A percentile compares a stretch with the other conserved stretches of the same genome.
These are phyloP conservation scores for Aphelocoma coerulescens DNA, from an alignment of 2,113 vertebrate species.

Conservation along the genomic window DNA sequence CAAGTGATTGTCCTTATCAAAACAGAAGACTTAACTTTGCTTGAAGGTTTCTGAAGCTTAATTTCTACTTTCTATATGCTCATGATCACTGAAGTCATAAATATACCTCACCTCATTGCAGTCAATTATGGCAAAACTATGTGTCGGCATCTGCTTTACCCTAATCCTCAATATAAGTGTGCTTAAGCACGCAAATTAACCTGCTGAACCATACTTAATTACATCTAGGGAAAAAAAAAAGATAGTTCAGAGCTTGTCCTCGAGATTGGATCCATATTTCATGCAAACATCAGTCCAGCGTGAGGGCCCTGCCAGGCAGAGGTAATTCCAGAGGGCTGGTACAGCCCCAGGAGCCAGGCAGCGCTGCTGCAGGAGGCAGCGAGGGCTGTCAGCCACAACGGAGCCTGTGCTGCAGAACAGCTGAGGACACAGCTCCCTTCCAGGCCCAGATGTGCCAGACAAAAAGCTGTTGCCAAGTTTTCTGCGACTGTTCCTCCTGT, in stretches of 20 bases:
- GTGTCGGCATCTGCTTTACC: not conserved
- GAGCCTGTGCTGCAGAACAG: not conserved
- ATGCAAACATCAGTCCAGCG: fast-evolving
- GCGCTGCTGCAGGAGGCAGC: not conserved
- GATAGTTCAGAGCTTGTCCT: not conserved
- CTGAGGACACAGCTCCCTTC: not conserved
- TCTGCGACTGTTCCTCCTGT: not conserved
- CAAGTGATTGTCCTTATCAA: not conserved
- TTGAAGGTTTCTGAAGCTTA: not conserved
- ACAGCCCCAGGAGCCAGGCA: not conserved
- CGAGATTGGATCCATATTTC: not conserved
- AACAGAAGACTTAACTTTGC: not conserved
- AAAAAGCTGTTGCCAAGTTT: not conserved
- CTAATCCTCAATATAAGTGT: not conserved
- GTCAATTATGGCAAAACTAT: not conserved
- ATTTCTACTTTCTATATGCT: not conserved
- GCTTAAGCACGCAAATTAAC: not conserved
- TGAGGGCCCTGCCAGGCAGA: not conserved
- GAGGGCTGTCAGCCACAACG: not conserved
- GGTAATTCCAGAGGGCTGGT: too few species aligned
- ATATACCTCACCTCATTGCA: not conserved
- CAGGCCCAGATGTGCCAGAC: slow-evolving; percentile 1
- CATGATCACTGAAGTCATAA: not conserved
- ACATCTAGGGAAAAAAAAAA: not conserved
- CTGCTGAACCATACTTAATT: not conserved